A percentile compares a stretch with the other conserved stretches of the same genome.
phyloP scores from a whole-genome alignment of 2,888 invertebrate genomes.

The Eupithecia centaureata region DNA sequence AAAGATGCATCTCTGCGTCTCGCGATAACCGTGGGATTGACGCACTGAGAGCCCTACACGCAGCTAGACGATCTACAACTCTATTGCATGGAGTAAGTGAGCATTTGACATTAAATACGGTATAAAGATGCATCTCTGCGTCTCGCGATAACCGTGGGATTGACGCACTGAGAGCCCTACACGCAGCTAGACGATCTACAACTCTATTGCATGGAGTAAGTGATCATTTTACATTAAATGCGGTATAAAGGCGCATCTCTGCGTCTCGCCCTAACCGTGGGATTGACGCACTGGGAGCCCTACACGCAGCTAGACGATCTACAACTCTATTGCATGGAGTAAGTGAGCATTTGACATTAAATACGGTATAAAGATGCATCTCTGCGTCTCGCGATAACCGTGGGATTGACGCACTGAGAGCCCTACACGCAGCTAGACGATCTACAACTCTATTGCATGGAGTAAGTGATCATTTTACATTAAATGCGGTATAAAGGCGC shows the following conservation, averaged over 20 bases:
- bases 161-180: too few relatives aligned
- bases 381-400: conserved; percentile 68
- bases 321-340: conserved; percentile 68
- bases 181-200: too few relatives aligned
- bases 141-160: conserved; percentile 68
- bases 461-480: too few relatives aligned
- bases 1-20: conserved; percentile 62
- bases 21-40: conserved; percentile 67
- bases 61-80: conserved; percentile 72
- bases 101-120: background rate
- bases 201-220: too few relatives aligned
- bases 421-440: too few relatives aligned
- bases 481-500: too few relatives aligned
- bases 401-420: too few relatives aligned
- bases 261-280: too few relatives aligned
- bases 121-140: conserved; percentile 65
- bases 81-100: conserved; percentile 68
- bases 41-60: conserved; percentile 74
- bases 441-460: too few relatives aligned
- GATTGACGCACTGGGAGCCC: too few relatives aligned
- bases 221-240: too few relatives aligned
- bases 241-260: too few relatives aligned
- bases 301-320: conserved; percentile 74
- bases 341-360: conserved; percentile 42
- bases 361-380: conserved; percentile 53